Conservation (phyloP, 2,888 invertebrate genomes). For the Conomelus anceps region DNA sequence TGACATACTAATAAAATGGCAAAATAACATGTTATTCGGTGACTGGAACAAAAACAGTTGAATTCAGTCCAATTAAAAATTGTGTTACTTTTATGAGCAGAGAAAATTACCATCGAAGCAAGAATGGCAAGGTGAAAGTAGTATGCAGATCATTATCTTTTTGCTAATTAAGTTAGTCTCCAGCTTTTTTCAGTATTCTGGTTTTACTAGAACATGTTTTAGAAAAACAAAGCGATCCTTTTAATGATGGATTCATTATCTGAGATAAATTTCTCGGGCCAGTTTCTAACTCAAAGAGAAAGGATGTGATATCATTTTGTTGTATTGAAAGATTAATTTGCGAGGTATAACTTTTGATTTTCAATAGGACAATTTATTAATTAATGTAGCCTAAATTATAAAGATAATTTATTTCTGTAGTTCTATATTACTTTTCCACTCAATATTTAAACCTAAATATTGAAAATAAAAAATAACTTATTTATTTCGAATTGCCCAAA, state of each 20-base stretch:
- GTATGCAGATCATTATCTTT: not conserved
- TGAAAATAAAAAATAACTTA: no score
- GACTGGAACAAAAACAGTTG: not conserved
- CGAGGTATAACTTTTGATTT: no score
- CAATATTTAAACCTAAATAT: no score
- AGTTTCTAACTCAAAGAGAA: not conserved
- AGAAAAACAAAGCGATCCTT: not conserved
- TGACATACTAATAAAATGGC: no score
- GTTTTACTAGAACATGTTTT: not conserved
- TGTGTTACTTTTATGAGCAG: not conserved
- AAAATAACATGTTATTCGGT: no score
- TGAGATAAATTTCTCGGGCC: not conserved
- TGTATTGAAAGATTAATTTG: not conserved
- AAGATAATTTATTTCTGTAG: no score
- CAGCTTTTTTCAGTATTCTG: not conserved
- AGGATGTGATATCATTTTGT: no score
- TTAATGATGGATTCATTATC: not conserved
- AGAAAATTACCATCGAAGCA: not conserved
- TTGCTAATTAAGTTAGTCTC: not conserved
- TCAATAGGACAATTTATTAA: no score
- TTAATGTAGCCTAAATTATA: no score
- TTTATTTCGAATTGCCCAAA: no score
- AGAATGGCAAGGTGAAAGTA: not conserved
- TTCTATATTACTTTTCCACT: no score
- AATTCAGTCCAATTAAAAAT: not conserved